phyloP scores from a whole-genome alignment of 2,888 invertebrate genomes.

The Diogma glabrata region DNA sequence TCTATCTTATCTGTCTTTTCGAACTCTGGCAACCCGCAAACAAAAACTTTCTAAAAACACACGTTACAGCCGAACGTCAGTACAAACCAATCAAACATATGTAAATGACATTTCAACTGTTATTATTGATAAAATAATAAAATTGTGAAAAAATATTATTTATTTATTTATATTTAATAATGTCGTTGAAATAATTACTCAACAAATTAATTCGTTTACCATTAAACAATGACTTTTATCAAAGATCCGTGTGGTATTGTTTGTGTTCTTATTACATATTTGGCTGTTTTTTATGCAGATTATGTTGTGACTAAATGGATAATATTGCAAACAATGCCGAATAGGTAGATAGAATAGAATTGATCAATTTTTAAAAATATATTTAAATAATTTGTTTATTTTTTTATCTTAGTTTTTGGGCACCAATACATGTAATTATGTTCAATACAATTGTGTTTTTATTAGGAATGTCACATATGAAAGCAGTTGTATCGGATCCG shows the following conservation, averaged over 20 bases:
- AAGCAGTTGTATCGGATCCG: constrained; percentile 82
- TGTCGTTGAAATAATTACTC: too few species aligned
- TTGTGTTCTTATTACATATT: constrained; percentile 68
- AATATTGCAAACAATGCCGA: constrained; percentile 65
- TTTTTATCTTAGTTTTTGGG: constrained; percentile 57
- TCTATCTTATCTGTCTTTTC: too few species aligned
- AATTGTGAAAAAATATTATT: too few species aligned
- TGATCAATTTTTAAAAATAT: neutral
- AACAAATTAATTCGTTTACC: too few species aligned
- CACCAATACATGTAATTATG: constrained; percentile 61
- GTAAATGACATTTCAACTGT: constrained; percentile 6
- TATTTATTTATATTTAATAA: neutral
- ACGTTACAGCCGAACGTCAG: neutral
- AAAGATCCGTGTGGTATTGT: constrained; percentile 76
- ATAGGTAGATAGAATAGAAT: constrained; percentile 45
- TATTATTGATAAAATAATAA: neutral
- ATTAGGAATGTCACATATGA: constrained; percentile 62
- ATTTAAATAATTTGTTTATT: constrained; percentile 5
- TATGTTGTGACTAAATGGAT: constrained; percentile 79
- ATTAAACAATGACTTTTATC: constrained; percentile 46
- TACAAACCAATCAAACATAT: constrained; percentile 6
- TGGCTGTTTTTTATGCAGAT: constrained; percentile 72
- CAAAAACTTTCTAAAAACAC: too few species aligned
- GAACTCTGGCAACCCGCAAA: too few species aligned
- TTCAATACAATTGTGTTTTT: constrained; percentile 71